Conservation (phyloP, 1,140 invertebrate genomes). For the Nasonia longicornis region DNA sequence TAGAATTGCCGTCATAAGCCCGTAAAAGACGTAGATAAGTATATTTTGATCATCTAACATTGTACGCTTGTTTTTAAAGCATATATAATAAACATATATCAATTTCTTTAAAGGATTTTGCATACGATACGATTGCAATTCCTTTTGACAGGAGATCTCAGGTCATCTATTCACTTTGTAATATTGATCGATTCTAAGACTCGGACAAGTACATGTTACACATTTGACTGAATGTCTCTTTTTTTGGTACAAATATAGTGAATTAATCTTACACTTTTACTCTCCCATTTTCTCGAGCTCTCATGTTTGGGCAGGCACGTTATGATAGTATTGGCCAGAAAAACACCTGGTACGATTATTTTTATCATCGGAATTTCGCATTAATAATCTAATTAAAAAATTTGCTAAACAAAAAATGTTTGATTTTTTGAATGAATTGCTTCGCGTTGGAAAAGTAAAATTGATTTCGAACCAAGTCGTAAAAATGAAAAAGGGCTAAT, state of each 20-base stretch:
- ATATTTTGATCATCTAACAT: constrained; percentile 6
- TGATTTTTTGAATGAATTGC: not conserved
- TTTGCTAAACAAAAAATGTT: constrained; percentile 7
- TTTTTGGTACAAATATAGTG: constrained; percentile 44
- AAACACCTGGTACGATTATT: constrained; percentile 26
- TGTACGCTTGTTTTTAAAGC: constrained; percentile 21
- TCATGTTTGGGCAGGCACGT: constrained; percentile 44
- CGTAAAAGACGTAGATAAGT: constrained; percentile 21
- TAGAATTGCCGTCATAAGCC: constrained; percentile 8
- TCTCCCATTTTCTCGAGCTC: constrained; percentile 35
- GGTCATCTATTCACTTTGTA: constrained; percentile 38
- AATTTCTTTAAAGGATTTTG: constrained; percentile 17
- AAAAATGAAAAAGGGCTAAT: constrained; percentile 24
- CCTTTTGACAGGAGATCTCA: constrained; percentile 18
- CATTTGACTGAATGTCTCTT: constrained; percentile 30
- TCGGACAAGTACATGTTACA: constrained; percentile 33
- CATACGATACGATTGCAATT: constrained; percentile 18
- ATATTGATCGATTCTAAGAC: constrained; percentile 40
- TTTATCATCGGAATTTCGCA: constrained; percentile 4
- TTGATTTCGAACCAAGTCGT: constrained; percentile 4
- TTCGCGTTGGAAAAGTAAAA: constrained; percentile 31
- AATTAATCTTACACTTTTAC: constrained; percentile 30
- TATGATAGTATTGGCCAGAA: constrained; percentile 43
- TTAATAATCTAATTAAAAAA: not conserved
- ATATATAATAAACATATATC: constrained; percentile 26